Percentiles rank a stretch among this genome's conserved stretches.
phyloP scores from a whole-genome alignment of 2,113 vertebrate species.

The Dromas ardeola region DNA sequence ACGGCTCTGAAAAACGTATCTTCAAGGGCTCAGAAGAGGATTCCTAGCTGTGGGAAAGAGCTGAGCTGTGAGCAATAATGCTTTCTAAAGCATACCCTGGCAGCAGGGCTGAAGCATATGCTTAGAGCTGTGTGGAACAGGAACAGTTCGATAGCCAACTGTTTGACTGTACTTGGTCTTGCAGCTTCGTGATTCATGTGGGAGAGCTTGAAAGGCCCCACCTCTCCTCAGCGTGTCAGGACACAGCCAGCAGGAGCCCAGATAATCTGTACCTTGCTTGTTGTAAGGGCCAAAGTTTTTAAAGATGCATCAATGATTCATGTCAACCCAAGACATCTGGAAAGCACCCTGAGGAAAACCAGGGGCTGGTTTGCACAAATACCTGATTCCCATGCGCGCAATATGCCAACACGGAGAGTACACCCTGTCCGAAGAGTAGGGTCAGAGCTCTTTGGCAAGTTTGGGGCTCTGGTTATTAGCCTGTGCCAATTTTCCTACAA shows the following conservation, averaged over 20 bases:
- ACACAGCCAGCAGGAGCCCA: neutral
- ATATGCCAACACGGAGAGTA: neutral
- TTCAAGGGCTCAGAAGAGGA: neutral
- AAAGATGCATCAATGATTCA: neutral
- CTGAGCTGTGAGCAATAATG: neutral
- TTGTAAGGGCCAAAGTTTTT: neutral
- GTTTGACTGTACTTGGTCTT: neutral
- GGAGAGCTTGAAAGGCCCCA: neutral
- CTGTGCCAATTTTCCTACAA: neutral
- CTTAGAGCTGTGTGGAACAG: neutral
- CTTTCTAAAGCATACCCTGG: neutral
- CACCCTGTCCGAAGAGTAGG: neutral
- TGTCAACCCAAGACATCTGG: neutral
- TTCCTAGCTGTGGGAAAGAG: neutral
- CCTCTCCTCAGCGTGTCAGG: neutral
- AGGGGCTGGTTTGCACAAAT: neutral
- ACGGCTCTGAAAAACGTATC: fast-evolving
- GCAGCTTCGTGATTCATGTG: neutral
- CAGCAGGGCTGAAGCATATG: neutral
- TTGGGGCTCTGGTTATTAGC: neutral
- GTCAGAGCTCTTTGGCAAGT: neutral
- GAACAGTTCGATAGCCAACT: neutral
- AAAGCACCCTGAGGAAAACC: conserved; percentile 31
- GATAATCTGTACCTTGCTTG: neutral
- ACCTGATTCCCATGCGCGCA: neutral